Conservation (phyloP, 2,113 vertebrate species). For the Oophaga pumilio region DNA sequence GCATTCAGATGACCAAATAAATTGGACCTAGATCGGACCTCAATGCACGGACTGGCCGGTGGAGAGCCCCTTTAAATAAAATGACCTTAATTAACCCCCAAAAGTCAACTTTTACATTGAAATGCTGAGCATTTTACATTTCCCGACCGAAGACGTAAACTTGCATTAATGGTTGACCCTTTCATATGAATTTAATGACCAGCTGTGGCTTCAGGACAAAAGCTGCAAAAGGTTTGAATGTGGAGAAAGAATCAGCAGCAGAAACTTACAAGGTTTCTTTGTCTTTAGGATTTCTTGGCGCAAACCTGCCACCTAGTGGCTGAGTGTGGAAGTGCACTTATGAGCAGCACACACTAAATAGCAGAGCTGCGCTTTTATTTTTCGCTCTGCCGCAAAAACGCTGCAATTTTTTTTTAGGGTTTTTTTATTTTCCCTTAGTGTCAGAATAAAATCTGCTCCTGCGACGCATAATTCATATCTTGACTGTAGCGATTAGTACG, state of each 20-base stretch:
- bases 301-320: constrained; percentile 25
- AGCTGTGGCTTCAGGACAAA: neutral
- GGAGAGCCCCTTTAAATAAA: too few relatives aligned
- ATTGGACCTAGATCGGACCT: too few relatives aligned
- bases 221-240: neutral
- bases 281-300: neutral
- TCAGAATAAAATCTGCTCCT: neutral
- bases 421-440: neutral
- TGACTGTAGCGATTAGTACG: neutral
- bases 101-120: too few relatives aligned
- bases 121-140: neutral
- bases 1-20: too few relatives aligned
- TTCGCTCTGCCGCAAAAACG: neutral
- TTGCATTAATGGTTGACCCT: neutral
- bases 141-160: neutral
- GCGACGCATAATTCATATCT: neutral
- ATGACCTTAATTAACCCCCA: too few relatives aligned
- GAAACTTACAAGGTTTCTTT: neutral
- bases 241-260: neutral
- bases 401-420: neutral
- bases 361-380: neutral
- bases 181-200: neutral
- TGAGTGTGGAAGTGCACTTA: neutral
- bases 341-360: neutral
- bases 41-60: too few relatives aligned